Conservation (phyloP, 2,888 invertebrate species). For the Meghimatium bilineatum region DNA sequence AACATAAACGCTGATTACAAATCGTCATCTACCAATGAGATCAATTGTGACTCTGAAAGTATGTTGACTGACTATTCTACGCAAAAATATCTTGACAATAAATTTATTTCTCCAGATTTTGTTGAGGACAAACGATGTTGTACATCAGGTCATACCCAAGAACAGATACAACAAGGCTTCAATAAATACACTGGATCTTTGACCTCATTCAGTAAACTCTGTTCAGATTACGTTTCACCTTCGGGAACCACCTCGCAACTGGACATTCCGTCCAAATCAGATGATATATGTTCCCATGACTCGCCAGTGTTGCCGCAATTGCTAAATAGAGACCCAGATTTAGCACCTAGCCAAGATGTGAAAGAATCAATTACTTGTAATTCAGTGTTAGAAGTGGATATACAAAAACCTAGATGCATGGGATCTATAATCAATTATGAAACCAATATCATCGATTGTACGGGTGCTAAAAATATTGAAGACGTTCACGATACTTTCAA, state of each 20-base stretch:
- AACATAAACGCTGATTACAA: neutral
- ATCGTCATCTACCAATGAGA: neutral
- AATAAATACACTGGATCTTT: neutral
- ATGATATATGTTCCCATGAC: too few relatives aligned
- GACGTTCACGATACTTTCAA: neutral
- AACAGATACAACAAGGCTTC: neutral
- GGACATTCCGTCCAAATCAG: neutral
- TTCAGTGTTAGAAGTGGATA: too few relatives aligned
- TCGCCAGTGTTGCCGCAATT: neutral
- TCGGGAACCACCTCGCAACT: too few relatives aligned
- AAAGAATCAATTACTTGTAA: neutral
- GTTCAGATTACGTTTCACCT: neutral
- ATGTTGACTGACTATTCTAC: neutral
- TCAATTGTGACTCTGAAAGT: neutral
- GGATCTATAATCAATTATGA: too few relatives aligned
- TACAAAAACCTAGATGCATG: too few relatives aligned
- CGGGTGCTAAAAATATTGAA: neutral
- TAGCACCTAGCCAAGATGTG: neutral
- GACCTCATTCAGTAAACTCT: neutral
- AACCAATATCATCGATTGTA: too few relatives aligned
- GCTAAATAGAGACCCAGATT: neutral
- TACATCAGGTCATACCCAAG: neutral
- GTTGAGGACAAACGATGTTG: neutral
- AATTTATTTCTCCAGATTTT: neutral
- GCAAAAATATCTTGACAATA: neutral